Evolutionary conservation across 2,797 vertebrate genomes (phyloP), one percentile per base, ranked within the genome.

Genomic region (Xenentodon cancila): DNA sequence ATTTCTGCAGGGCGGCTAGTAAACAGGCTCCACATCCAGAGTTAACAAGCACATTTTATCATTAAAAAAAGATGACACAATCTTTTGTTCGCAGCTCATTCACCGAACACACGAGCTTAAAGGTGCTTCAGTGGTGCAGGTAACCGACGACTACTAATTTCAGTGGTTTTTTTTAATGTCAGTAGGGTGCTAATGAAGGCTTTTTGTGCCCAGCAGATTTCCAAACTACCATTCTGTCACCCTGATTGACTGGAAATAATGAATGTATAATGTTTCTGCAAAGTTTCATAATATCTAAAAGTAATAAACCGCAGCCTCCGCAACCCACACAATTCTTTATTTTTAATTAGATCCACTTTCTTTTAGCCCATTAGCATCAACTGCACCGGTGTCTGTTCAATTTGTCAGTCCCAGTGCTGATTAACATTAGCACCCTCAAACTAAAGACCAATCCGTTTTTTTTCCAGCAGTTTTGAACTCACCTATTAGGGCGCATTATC

Each of bases 331-430:
- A 60, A 43, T 69, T 60, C 59, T 79, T 77, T 73, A 63, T 60
- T 56, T 68, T 61, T 56, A 66, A 79, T 84, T 58, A 79, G 42
- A 34, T 21, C 47, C 32, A 63, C 48, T 50, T 62, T 74, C 5
- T 25, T 68, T 75, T 57, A 67, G 64, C 62, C 62, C 53, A 68
- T 77, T 77, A 75, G 59, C 74, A 71, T 46, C 60, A 75, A 56
- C 65, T 71, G 68, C 37, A 66, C 42, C 11, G 57, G 61, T 60
- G 47, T 21, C 21, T 58, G 46, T 27, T 63, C 8, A 55, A 53
- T 63, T 49, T 72, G 42, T 5, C 2, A 61, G 71, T 7, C 59
- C 53, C 56, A 59, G 56, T 52, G 21, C 53, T 19, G 43, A 68
- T 78, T 66, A 68, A 60, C 49, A 77, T 70, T 25, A 42, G n/a